Percentiles rank a stretch among this genome's conserved stretches.
Evolutionary conservation across 1,140 invertebrate genomes (phyloP).

Genomic region (Bathynomus jamesi): DNA sequence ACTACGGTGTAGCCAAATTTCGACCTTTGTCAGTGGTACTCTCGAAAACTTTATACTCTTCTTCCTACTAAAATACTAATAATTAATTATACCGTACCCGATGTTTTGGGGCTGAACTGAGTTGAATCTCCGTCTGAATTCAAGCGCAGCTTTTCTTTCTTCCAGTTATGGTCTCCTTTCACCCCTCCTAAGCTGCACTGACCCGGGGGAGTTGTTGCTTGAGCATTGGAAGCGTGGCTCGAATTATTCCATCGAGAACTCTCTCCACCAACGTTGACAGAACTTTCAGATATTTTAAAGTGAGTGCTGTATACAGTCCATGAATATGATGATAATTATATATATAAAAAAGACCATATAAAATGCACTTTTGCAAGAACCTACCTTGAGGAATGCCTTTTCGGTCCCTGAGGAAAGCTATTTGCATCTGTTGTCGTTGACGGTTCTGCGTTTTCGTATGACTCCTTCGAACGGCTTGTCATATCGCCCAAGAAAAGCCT

Average conservation of each 20-base stretch:
- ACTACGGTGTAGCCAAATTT: too few species aligned
- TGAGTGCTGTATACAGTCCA: too few species aligned
- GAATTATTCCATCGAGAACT: not conserved
- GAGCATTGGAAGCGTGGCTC: not conserved
- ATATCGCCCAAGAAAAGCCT: slow-evolving; percentile 83
- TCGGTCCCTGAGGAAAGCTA: not conserved
- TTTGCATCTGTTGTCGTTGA: slow-evolving; percentile 6
- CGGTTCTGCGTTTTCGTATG: slow-evolving; percentile 9
- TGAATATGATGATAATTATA: too few species aligned
- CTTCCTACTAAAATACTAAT: too few species aligned
- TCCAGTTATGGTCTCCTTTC: not conserved
- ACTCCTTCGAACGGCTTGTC: not conserved
- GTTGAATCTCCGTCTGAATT: not conserved
- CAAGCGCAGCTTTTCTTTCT: not conserved
- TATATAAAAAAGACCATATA: too few species aligned
- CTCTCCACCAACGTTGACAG: too few species aligned
- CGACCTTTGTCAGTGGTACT: too few species aligned
- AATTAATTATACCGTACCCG: too few species aligned
- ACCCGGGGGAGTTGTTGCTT: not conserved
- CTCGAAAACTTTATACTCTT: too few species aligned
- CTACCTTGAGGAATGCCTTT: slow-evolving; percentile 19
- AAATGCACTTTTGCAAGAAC: too few species aligned
- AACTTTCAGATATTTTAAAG: too few species aligned
- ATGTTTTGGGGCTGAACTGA: not conserved
- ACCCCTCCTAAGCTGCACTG: not conserved